Percentiles rank a stretch among this genome's conserved stretches.
phyloP scores from a whole-genome alignment of 2,888 invertebrate species.

The Junonia oenone region DNA sequence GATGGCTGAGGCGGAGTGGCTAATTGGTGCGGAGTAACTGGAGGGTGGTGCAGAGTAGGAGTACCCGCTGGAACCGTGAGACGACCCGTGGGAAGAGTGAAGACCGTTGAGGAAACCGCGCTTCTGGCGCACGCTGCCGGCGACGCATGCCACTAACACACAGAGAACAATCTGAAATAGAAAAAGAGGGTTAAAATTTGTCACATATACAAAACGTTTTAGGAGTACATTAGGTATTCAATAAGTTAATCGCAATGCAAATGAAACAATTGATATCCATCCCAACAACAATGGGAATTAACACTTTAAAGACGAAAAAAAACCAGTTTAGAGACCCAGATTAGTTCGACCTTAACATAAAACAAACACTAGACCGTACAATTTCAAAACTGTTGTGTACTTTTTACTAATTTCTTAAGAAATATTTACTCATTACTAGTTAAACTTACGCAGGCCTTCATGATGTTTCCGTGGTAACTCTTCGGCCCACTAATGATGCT shows the following conservation, averaged over 20 bases:
- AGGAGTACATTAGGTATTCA: too few relatives aligned
- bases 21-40: too few relatives aligned
- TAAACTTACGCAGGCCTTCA: slow-evolving; percentile 53
- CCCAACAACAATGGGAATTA: too few relatives aligned
- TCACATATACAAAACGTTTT: too few relatives aligned
- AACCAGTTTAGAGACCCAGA: too few relatives aligned
- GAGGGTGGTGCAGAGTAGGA: slow-evolving; percentile 20
- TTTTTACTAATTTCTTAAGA: background rate
- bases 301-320: too few relatives aligned
- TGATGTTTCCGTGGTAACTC: slow-evolving; percentile 28
- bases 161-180: slow-evolving; percentile 30
- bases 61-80: slow-evolving; percentile 14
- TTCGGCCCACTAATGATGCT: slow-evolving; percentile 11
- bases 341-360: background rate
- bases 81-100: slow-evolving; percentile 14
- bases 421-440: background rate
- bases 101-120: slow-evolving; percentile 40
- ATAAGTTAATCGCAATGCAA: too few relatives aligned
- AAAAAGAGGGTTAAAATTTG: too few relatives aligned
- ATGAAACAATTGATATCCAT: too few relatives aligned
- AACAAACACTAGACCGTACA: background rate
- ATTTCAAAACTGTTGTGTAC: too few relatives aligned
- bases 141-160: slow-evolving; percentile 36
- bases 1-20: slow-evolving; percentile 4
- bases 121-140: slow-evolving; percentile 41